Base-by-base conservation (phyloP, 2,888 invertebrate species). In the Hemaris fuciformis region DNA sequence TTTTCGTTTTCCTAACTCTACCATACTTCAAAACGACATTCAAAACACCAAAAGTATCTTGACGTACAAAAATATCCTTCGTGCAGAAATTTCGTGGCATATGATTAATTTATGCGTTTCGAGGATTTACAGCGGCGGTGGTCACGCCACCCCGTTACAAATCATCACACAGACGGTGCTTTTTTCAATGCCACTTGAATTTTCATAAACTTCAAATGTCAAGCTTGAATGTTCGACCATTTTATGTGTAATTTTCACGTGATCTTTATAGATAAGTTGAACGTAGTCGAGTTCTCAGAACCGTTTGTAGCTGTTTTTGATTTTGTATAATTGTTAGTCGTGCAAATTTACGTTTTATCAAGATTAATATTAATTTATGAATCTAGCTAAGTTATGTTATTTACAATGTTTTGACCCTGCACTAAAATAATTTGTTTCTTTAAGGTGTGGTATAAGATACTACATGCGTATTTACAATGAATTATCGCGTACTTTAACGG, bases 141-240 rank as follows among this genome's bases (percentile, higher is more conserved):
- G 60, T 60, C 60, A 60, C 60, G 60, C 48, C 48, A 60, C 18
- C 38, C 23, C 18, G 25, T 38, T 48, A 53, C 48, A 60, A 60
- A 60, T 59, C 59, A 59, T 53, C 48, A 38, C 38, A 48, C 38
- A 53, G 31, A 4, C 53, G 53, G 27, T 13, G 45, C 27, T 18
- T 77, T 79, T 75, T 74, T 76, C 75, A 70, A 71, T 75, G 72
- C 75, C 74, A 77, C 75, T 80, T 81, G 80, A 83, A 81, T 46
- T 80, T 81, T 83, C 72, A 79, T 38, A 38, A 38, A 79, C 73
- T 77, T 74, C 68, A 75, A 77, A 81, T 76, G 76, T 69, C 74
- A 72, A 70, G 73, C 71, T 75, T 73, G 67, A 71, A 74, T 67
- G 74, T 53, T 53, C 18, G 53, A 53, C 10, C 1, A 20, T 38